phyloP scores from a whole-genome alignment of 1,140 invertebrate species.

The Drosophila kikkawai region DNA sequence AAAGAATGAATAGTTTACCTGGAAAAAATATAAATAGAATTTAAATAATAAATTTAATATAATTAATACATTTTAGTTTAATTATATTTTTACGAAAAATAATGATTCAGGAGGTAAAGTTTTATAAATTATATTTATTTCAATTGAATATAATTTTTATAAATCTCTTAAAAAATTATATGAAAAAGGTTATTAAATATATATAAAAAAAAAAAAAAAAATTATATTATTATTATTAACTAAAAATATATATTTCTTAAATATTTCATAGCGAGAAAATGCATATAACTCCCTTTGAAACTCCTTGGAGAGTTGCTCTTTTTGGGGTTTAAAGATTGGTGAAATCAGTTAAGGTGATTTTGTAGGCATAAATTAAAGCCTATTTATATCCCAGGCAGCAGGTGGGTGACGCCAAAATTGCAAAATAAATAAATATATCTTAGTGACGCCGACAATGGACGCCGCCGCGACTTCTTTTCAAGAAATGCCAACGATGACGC shows the following conservation, averaged over 20 bases:
- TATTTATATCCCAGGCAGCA: conserved; percentile 11
- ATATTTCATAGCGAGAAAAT: not conserved
- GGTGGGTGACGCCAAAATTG: conserved; percentile 27
- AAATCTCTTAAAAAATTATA: not conserved
- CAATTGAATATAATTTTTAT: not conserved
- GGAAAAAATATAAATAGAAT: not conserved
- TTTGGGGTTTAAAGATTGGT: not conserved
- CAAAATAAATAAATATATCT: conserved; percentile 32
- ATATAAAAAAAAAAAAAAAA: too few relatives aligned
- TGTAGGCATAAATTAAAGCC: not conserved
- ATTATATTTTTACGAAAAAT: not conserved
- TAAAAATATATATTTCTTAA: not conserved
- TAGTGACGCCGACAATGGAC: conserved; percentile 17
- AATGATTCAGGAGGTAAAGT: not conserved
- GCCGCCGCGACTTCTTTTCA: conserved; percentile 8
- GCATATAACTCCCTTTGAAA: not conserved
- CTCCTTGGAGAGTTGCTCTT: not conserved
- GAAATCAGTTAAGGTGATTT: not conserved
- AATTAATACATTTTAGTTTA: not conserved
- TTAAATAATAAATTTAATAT: not conserved
- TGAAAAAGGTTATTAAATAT: not conserved
- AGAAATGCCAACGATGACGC: conserved; percentile 17
- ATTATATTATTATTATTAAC: not conserved
- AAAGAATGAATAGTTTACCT: too few relatives aligned
- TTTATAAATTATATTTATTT: not conserved